A percentile compares a stretch with the other conserved stretches of the same genome.
Evolutionary conservation across 1,140 invertebrate genomes (phyloP).

Genomic region (Drosophila bocki): DNA sequence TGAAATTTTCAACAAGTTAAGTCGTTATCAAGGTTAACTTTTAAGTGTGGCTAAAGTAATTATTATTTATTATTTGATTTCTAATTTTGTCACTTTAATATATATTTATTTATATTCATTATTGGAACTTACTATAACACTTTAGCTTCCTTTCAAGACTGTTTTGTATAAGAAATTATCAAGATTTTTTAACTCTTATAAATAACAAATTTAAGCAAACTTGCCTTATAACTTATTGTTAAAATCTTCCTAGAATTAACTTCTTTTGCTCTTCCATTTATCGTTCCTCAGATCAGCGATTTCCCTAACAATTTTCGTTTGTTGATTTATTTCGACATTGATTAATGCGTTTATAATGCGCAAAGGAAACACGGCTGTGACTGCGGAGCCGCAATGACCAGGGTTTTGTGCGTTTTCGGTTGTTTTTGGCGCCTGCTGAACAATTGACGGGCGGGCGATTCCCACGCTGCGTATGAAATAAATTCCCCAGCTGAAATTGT

Average conservation of each 20-base stretch:
- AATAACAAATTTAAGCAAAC: not conserved
- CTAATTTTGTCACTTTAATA: not conserved
- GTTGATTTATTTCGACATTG: slow-evolving; percentile 77
- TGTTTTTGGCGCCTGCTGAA: slow-evolving; percentile 68
- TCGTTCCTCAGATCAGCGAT: slow-evolving; percentile 36
- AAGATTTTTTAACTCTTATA: not conserved
- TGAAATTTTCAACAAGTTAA: not conserved
- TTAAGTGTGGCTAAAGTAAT: not conserved
- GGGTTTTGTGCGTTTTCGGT: slow-evolving; percentile 21
- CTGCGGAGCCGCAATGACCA: slow-evolving; percentile 17
- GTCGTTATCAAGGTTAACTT: slow-evolving; percentile 1
- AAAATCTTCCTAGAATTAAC: not conserved
- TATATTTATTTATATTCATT: too few species aligned
- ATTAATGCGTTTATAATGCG: slow-evolving; percentile 81
- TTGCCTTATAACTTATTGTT: not conserved
- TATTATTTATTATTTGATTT: not conserved
- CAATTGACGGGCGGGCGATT: slow-evolving; percentile 74
- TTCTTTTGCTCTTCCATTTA: slow-evolving; percentile 40
- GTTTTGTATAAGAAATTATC: too few species aligned
- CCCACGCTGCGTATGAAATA: slow-evolving; percentile 82
- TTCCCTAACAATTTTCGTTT: slow-evolving; percentile 60
- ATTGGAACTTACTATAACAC: too few species aligned
- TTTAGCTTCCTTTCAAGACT: too few species aligned
- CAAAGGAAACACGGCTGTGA: slow-evolving; percentile 44
- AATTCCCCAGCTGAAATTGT: slow-evolving; percentile 66